phyloP scores from a whole-genome alignment of 1,140 invertebrate species.

The Agraylea sexmaculata region DNA sequence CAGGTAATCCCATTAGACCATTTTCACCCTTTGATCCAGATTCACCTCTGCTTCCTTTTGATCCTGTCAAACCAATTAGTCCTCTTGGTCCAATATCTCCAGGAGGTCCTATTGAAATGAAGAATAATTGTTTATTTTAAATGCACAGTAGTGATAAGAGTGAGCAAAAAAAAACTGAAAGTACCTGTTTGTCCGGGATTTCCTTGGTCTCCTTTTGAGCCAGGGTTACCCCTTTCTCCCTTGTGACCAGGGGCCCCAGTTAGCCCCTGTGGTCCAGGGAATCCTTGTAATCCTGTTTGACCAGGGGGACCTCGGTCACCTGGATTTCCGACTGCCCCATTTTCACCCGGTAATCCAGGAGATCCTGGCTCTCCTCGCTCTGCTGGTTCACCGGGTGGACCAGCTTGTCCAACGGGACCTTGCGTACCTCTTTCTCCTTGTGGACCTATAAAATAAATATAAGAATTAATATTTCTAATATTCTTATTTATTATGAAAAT shows the following conservation, averaged over 20 bases:
- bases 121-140: background rate
- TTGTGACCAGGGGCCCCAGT: conserved; percentile 50
- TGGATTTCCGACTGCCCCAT: conserved; percentile 53
- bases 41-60: conserved; percentile 60
- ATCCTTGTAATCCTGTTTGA: conserved; percentile 47
- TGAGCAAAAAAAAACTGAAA: conserved; percentile 7
- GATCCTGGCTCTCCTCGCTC: conserved; percentile 63
- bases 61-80: conserved; percentile 51
- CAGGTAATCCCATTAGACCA: conserved; percentile 59
- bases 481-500: background rate
- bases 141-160: background rate
- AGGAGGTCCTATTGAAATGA: conserved; percentile 30
- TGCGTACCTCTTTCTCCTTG: conserved; percentile 56
- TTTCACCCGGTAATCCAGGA: conserved; percentile 58
- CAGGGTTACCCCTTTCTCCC: conserved; percentile 54
- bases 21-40: conserved; percentile 59
- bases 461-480: conserved; percentile 7
- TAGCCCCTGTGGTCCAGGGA: conserved; percentile 49
- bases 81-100: conserved; percentile 51
- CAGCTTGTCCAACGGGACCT: conserved; percentile 53
- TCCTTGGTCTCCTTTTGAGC: conserved; percentile 68
- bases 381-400: conserved; percentile 63
- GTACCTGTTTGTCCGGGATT: conserved; percentile 47
- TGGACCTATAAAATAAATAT: conserved; percentile 32
- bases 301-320: conserved; percentile 54